These are phyloP conservation scores for Drosophila kohkoa DNA, from an alignment of 1,140 invertebrate genomes.

Conservation along the genomic window DNA sequence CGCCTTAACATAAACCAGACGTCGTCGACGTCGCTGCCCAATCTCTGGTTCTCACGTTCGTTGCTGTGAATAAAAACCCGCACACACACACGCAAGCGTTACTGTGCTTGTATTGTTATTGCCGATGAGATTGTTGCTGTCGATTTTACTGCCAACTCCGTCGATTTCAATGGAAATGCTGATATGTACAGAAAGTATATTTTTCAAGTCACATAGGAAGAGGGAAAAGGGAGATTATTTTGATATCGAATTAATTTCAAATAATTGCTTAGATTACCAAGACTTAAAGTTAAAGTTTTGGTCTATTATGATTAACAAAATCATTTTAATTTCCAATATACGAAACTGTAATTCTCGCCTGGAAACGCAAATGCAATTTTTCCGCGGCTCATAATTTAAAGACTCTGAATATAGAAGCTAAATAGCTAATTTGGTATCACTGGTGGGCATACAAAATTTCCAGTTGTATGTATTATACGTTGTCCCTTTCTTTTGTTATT, in stretches of 20 bases:
- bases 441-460: slow-evolving; percentile 1
- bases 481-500: slow-evolving; percentile 19
- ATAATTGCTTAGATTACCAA: too few relatives aligned
- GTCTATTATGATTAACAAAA: too few relatives aligned
- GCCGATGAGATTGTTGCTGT: slow-evolving; percentile 2
- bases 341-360: too few relatives aligned
- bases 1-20: slow-evolving; percentile 45
- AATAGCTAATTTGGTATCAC: background rate
- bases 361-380: background rate
- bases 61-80: slow-evolving; percentile 39
- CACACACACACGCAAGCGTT: slow-evolving; percentile 21
- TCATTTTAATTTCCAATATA: too few relatives aligned
- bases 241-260: too few relatives aligned
- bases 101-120: slow-evolving; percentile 38
- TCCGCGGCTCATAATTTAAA: background rate
- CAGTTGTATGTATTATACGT: slow-evolving; percentile 10
- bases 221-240: too few relatives aligned
- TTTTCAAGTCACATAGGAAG: too few relatives aligned
- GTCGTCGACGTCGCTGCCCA: slow-evolving; percentile 23
- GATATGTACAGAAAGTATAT: background rate
- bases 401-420: background rate
- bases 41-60: background rate
- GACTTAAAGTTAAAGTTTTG: too few relatives aligned
- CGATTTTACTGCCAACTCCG: slow-evolving; percentile 22
- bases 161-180: slow-evolving; percentile 27